Evolutionary conservation across 2,113 vertebrate genomes (phyloP).

Genomic region (Polypterus senegalus): DNA sequence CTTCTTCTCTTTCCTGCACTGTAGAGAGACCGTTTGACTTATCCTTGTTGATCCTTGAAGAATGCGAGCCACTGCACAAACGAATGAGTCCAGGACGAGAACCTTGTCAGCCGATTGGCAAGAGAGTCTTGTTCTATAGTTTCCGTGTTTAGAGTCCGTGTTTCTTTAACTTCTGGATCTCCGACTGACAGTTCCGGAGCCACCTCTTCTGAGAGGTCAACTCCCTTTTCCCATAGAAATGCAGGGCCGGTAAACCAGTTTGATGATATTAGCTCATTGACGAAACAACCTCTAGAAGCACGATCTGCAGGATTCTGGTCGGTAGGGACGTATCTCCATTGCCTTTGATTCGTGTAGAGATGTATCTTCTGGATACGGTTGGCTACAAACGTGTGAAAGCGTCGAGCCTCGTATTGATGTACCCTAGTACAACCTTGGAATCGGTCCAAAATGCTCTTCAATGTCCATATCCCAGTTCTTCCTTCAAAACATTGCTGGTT

Average conservation of each 20-base stretch:
- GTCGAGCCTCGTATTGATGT: constrained; percentile 2
- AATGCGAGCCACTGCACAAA: constrained; percentile 3
- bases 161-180: constrained; percentile 6
- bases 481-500: constrained; percentile 13
- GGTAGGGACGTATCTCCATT: constrained; percentile 1
- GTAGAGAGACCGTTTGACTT: not conserved
- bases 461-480: constrained; percentile 4
- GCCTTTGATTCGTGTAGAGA: not conserved
- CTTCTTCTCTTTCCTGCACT: not conserved
- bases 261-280: not conserved
- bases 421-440: constrained; percentile 2
- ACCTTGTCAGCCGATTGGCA: constrained; percentile 2
- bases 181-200: not conserved
- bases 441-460: constrained; percentile 11
- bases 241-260: constrained; percentile 16
- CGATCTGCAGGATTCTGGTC: constrained; percentile 1
- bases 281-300: constrained; percentile 1
- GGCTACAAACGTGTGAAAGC: constrained; percentile 5
- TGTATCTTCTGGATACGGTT: constrained; percentile 9
- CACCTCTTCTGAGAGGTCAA: constrained; percentile 5
- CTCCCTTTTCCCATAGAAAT: constrained; percentile 11
- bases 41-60: not conserved
- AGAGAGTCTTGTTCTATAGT: constrained; percentile 2
- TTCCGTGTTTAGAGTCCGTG: not conserved
- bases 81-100: constrained; percentile 5